Conservation (phyloP, 2,888 invertebrate species). For the Apoda limacodes region DNA sequence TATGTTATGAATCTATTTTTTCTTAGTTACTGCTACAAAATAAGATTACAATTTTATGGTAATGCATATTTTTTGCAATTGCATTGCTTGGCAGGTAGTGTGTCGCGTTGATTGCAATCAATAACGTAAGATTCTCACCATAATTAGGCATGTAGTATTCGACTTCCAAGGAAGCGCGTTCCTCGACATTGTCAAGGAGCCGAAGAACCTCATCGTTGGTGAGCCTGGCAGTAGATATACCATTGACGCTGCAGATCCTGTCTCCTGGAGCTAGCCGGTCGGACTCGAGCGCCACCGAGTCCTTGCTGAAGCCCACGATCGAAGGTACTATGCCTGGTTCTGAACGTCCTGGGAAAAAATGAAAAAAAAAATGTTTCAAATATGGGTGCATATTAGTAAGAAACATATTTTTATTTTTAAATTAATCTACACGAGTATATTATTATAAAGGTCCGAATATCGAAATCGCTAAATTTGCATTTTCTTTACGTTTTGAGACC, state of each 20-base stretch:
- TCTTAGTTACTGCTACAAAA: too few relatives aligned
- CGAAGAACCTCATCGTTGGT: conserved; percentile 83
- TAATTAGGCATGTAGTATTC: conserved; percentile 87
- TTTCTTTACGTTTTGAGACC: too few relatives aligned
- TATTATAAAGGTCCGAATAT: too few relatives aligned
- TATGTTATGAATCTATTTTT: too few relatives aligned
- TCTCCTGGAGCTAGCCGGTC: conserved; percentile 85
- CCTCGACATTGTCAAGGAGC: conserved; percentile 79
- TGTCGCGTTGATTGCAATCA: too few relatives aligned
- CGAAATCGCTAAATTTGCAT: too few relatives aligned
- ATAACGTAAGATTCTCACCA: too few relatives aligned
- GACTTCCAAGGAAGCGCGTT: conserved; percentile 81
- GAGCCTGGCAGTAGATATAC: conserved; percentile 79
- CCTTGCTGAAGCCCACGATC: conserved; percentile 76
- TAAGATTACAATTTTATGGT: too few relatives aligned
- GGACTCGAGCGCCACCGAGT: conserved; percentile 78
- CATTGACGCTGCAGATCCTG: conserved; percentile 84
- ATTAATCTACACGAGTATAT: too few relatives aligned
- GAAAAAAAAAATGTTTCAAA: not conserved
- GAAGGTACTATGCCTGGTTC: conserved; percentile 76
- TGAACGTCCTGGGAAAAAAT: conserved; percentile 69
- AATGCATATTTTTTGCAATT: too few relatives aligned
- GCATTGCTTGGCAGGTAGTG: too few relatives aligned
- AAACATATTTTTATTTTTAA: too few relatives aligned
- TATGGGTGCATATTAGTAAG: not conserved